A percentile compares a stretch with the other conserved stretches of the same genome.
phyloP scores from a whole-genome alignment of 2,888 invertebrate genomes.

The Cepaea hortensis region DNA sequence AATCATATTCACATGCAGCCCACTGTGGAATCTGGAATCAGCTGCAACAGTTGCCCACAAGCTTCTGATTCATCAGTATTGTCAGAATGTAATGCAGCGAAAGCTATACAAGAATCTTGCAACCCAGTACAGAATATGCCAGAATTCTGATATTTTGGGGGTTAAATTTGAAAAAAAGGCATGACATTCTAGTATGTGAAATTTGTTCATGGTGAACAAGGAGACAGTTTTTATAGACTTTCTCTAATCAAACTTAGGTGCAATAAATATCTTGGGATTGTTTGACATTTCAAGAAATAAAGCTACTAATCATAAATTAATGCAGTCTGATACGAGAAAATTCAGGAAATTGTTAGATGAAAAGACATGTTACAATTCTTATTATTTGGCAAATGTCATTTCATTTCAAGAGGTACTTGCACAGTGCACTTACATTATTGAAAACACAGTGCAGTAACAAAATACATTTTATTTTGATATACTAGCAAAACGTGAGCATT shows the following conservation, averaged over 20 bases:
- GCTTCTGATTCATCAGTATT: background rate
- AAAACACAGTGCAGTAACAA: too few species aligned
- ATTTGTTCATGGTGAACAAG: background rate
- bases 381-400: too few species aligned
- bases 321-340: too few species aligned
- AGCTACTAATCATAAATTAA: too few species aligned
- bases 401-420: too few species aligned
- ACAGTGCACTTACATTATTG: too few species aligned
- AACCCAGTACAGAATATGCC: background rate
- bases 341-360: too few species aligned
- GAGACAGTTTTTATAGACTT: background rate
- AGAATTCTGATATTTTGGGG: background rate
- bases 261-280: background rate
- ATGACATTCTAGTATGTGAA: background rate
- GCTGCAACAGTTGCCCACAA: background rate
- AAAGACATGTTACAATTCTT: too few species aligned
- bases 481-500: too few species aligned
- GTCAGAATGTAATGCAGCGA: background rate
- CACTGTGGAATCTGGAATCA: conserved; percentile 3
- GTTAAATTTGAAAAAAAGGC: background rate
- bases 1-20: conserved; percentile 32
- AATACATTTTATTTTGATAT: too few species aligned
- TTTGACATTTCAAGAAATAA: too few species aligned
- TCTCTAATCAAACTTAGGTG: background rate
- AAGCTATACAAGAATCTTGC: background rate